Percentiles rank a stretch among this genome's conserved stretches.
Conservation (phyloP, 2,888 invertebrate species). For the Halictus quadricinctus region DNA sequence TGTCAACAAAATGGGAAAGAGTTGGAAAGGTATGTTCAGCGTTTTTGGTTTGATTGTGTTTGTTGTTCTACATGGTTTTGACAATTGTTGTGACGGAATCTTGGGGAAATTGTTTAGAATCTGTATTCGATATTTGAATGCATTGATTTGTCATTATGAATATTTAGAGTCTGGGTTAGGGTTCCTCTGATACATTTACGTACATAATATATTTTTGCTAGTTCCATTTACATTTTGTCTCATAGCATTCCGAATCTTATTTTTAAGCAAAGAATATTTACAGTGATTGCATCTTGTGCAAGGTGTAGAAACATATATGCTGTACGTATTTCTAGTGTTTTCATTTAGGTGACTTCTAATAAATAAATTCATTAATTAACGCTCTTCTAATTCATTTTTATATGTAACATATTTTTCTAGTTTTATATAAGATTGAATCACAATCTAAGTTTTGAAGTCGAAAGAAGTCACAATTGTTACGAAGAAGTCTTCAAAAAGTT, state of each 20-base stretch:
- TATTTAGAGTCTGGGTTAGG: neutral
- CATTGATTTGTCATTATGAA: too few relatives aligned
- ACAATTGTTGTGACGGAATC: neutral
- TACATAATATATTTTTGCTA: too few relatives aligned
- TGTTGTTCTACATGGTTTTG: neutral
- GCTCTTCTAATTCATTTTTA: too few relatives aligned
- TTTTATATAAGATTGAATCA: too few relatives aligned
- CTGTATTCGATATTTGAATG: neutral
- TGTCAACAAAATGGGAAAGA: conserved; percentile 74
- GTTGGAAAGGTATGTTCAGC: conserved; percentile 76
- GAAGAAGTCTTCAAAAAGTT: too few relatives aligned
- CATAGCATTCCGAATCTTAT: neutral
- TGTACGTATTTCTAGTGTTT: neutral
- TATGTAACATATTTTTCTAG: too few relatives aligned
- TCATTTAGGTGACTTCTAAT: neutral
- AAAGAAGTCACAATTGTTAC: too few relatives aligned
- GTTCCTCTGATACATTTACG: neutral
- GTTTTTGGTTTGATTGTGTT: neutral
- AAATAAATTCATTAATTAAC: neutral
- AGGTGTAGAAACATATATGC: too few relatives aligned
- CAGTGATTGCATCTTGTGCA: neutral
- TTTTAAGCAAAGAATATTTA: neutral
- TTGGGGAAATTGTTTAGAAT: neutral
- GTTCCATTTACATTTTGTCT: too few relatives aligned
- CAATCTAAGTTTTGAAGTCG: too few relatives aligned